These are phyloP conservation scores for Perizoma flavofasciatum DNA, from an alignment of 2,888 invertebrate species.

Conservation along the genomic window DNA sequence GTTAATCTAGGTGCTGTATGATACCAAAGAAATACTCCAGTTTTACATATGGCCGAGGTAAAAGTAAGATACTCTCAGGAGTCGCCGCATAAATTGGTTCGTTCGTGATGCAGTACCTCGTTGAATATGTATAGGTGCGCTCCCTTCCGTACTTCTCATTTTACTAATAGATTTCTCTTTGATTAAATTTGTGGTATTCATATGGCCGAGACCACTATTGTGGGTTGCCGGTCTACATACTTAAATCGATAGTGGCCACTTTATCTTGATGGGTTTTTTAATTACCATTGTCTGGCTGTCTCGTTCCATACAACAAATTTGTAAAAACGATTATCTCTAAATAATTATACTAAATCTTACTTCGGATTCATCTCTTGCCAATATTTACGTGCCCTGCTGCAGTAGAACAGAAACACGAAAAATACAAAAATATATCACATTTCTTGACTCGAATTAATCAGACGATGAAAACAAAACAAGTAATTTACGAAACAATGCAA, in stretches of 20 bases:
- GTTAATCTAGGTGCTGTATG: constrained; percentile 70
- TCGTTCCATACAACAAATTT: constrained; percentile 11
- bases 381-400: background rate
- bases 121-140: constrained; percentile 83
- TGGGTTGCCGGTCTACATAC: constrained; percentile 59
- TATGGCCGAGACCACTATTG: constrained; percentile 74
- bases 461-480: constrained; percentile 33
- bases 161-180: constrained; percentile 84
- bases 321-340: background rate
- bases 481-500: constrained; percentile 39
- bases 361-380: background rate
- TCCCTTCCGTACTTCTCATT: constrained; percentile 84
- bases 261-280: constrained; percentile 33
- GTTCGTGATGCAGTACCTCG: constrained; percentile 83
- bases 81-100: constrained; percentile 80
- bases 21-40: constrained; percentile 76
- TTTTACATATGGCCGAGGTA: constrained; percentile 80
- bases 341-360: background rate
- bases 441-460: constrained; percentile 33
- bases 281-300: constrained; percentile 25
- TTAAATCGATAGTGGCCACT: constrained; percentile 68
- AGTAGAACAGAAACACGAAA: constrained; percentile 1
- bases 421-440: constrained; percentile 26
- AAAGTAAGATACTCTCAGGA: constrained; percentile 79
- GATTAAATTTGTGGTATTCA: constrained; percentile 84